A percentile compares a stretch with the other conserved stretches of the same genome.
Conservation (phyloP, 2,113 vertebrate species). For the Rhynchopsitta pachyrhyncha region DNA sequence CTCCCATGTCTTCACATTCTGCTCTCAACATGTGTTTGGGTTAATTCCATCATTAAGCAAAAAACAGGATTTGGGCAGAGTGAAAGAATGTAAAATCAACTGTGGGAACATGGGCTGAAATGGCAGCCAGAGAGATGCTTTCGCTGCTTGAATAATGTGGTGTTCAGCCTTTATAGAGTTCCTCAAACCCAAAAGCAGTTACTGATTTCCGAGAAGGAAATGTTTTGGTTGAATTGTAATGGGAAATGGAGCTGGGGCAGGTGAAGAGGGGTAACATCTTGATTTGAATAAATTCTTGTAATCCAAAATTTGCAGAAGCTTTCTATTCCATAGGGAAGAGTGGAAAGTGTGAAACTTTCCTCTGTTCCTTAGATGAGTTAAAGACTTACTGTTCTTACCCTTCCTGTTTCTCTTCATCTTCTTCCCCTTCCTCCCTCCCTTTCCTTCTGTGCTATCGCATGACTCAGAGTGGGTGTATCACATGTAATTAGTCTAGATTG, state of each 20-base stretch:
- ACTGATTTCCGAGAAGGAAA: not conserved
- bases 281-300: not conserved
- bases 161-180: not conserved
- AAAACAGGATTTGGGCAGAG: not conserved
- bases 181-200: not conserved
- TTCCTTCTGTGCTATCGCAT: slow-evolving; percentile 10
- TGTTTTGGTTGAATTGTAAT: not conserved
- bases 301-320: not conserved
- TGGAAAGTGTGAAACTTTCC: not conserved
- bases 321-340: not conserved
- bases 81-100: not conserved
- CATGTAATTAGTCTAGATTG: slow-evolving; percentile 71
- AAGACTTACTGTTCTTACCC: not conserved
- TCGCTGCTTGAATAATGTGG: not conserved
- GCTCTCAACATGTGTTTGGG: not conserved
- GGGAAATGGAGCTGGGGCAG: not conserved
- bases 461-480: slow-evolving; percentile 76
- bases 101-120: not conserved
- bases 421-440: not conserved
- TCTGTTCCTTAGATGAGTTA: not conserved
- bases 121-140: not conserved
- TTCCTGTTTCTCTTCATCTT: not conserved
- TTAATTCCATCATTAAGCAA: not conserved
- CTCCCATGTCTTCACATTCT: not conserved
- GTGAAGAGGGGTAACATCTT: not conserved